phyloP scores from a whole-genome alignment of 1,140 invertebrate species.

The Aphaenogaster floridana region DNA sequence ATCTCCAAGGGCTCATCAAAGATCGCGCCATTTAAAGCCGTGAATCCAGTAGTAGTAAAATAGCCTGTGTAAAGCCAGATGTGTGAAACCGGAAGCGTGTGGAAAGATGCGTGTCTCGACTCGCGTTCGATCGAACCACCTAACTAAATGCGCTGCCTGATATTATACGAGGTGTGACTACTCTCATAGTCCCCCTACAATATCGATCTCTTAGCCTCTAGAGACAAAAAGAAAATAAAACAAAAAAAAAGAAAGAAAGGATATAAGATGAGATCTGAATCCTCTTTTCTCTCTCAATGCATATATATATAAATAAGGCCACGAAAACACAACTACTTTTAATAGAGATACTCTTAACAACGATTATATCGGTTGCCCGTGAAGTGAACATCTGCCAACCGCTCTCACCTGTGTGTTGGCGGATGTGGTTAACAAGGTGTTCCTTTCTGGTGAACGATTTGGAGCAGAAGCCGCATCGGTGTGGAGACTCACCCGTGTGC shows the following conservation, averaged over 20 bases:
- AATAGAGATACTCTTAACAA: constrained; percentile 66
- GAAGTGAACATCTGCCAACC: constrained; percentile 84
- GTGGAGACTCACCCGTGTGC: constrained; percentile 94
- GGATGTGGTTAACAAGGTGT: constrained; percentile 93
- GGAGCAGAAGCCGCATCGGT: constrained; percentile 93
- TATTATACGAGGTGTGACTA: constrained; percentile 30
- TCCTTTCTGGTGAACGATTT: constrained; percentile 95
- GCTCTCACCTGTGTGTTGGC: constrained; percentile 91
- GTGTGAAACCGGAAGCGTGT: constrained; percentile 49
- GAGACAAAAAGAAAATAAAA: neutral
- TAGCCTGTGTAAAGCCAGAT: constrained; percentile 41
- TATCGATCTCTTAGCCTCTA: constrained; percentile 64
- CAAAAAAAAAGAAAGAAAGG: neutral
- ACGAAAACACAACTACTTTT: constrained; percentile 68
- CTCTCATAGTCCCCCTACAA: constrained; percentile 33
- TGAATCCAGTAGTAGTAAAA: constrained; percentile 37
- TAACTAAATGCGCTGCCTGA: constrained; percentile 55
- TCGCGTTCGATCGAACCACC: constrained; percentile 45
- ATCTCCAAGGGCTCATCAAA: neutral
- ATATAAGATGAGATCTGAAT: neutral
- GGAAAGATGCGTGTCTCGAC: constrained; percentile 48
- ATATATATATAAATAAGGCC: constrained; percentile 44
- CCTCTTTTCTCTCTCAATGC: neutral
- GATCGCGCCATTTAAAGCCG: neutral
- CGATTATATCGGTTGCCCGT: constrained; percentile 78